phyloP scores from a whole-genome alignment of 2,113 vertebrate genomes.

The Jaculus jaculus region DNA sequence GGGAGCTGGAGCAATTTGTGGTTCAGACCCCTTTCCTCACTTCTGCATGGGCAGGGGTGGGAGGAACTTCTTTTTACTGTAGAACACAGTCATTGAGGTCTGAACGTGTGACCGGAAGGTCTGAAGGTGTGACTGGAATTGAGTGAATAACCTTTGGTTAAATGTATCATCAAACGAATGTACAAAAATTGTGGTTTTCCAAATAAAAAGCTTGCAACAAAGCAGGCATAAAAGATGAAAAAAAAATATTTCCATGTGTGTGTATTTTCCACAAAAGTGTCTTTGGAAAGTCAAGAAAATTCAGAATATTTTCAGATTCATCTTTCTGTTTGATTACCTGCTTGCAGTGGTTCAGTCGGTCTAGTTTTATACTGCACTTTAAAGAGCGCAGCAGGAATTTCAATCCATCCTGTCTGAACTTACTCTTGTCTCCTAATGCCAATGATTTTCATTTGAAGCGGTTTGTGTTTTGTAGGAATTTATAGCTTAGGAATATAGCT shows the following conservation, averaged over 20 bases:
- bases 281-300: background rate
- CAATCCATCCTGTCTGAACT: background rate
- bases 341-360: background rate
- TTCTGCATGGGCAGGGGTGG: background rate
- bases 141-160: background rate
- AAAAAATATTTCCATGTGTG: background rate
- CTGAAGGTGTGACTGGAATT: background rate
- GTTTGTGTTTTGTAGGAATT: background rate
- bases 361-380: background rate
- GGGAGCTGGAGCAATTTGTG: background rate
- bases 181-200: conserved; percentile 26
- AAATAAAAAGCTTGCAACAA: conserved; percentile 27
- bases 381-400: background rate
- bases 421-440: background rate
- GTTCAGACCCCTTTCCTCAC: background rate
- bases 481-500: background rate
- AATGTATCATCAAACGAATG: background rate
- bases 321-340: background rate
- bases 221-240: background rate
- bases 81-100: background rate
- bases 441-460: background rate
- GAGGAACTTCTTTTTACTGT: background rate
- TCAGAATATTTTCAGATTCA: background rate
- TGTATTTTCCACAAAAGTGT: background rate
- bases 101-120: background rate